A percentile compares a stretch with the other conserved stretches of the same genome.
phyloP scores from a whole-genome alignment of 2,797 vertebrate genomes.

The Mycteria americana region DNA sequence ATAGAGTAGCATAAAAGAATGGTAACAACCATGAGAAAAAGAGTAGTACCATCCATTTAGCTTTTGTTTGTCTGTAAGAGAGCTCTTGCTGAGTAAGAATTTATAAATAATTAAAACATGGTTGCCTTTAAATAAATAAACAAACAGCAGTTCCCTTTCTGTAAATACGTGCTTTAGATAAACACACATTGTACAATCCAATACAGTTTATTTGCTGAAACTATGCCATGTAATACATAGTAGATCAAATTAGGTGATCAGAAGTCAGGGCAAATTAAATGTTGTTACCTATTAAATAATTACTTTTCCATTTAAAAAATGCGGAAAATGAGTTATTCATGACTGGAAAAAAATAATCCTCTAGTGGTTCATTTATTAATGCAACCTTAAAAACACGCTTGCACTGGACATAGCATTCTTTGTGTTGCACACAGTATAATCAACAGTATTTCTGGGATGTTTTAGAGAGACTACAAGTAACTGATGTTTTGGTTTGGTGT shows the following conservation, averaged over 20 bases:
- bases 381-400: neutral
- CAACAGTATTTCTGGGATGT: neutral
- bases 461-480: neutral
- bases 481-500: rapidly evolving
- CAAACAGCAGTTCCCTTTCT: neutral
- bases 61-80: neutral
- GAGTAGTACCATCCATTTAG: neutral
- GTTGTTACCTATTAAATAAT: neutral
- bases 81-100: neutral
- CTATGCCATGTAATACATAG: neutral
- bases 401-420: neutral
- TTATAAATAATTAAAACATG: neutral
- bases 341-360: neutral
- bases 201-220: neutral
- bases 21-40: neutral
- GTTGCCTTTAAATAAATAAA: neutral
- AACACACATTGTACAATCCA: neutral
- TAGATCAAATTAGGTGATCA: neutral
- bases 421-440: neutral
- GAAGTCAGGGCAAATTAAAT: neutral
- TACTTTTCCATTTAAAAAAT: neutral
- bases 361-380: neutral
- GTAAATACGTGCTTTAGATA: neutral
- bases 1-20: neutral
- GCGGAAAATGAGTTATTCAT: neutral